Conservation (phyloP, 2,888 invertebrate species). For the Troides helena region DNA sequence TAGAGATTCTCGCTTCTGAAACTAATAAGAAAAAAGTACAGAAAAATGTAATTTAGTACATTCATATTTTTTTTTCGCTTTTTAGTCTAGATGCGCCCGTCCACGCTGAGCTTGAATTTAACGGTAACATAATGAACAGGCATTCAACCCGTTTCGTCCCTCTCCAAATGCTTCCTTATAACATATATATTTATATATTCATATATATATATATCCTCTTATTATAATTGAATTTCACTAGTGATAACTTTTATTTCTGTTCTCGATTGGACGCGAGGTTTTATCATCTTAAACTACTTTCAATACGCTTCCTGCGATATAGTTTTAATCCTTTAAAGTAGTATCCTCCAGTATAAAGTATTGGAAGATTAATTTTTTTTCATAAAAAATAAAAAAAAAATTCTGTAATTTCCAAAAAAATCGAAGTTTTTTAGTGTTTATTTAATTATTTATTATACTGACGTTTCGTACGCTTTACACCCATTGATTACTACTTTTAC, state of each 20-base stretch:
- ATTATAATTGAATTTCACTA: neutral
- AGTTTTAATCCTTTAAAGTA: neutral
- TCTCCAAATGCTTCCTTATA: conserved; percentile 3
- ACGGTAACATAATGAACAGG: conserved; percentile 16
- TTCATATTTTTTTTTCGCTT: neutral
- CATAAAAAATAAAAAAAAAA: too few species aligned
- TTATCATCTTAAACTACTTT: neutral
- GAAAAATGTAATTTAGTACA: neutral
- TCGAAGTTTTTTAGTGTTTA: too few species aligned
- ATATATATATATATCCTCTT: neutral
- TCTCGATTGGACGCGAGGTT: neutral
- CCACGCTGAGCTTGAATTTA: conserved; percentile 6
- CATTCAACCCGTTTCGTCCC: conserved; percentile 17
- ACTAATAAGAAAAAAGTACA: too few species aligned
- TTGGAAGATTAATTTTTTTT: too few species aligned
- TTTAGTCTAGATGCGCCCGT: conserved; percentile 17
- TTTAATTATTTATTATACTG: too few species aligned
- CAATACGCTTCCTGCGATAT: neutral
- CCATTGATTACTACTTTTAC: too few species aligned
- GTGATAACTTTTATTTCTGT: neutral
- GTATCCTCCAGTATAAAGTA: too few species aligned
- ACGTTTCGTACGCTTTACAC: too few species aligned
- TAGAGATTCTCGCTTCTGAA: neutral
- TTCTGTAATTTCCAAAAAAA: too few species aligned
- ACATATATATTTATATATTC: neutral